Conservation (phyloP, 2,797 vertebrate species). For the Gallinago solitaria region DNA sequence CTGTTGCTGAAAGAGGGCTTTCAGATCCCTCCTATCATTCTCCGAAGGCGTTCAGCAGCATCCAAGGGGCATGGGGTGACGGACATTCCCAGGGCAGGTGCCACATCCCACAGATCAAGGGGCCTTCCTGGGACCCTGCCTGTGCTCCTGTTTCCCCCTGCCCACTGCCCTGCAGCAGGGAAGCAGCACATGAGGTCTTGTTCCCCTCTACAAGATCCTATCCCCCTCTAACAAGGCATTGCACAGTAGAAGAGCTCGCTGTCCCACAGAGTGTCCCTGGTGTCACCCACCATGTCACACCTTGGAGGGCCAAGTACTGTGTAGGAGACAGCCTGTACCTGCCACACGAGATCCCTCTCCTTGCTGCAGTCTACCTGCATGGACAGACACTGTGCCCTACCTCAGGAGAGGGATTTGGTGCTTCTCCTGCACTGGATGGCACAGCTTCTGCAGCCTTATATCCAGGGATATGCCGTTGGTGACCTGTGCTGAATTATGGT, state of each 20-base stretch:
- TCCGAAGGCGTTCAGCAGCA: neutral
- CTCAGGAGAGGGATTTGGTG: neutral
- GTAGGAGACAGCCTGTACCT: neutral
- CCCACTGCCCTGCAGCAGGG: neutral
- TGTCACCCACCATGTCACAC: neutral
- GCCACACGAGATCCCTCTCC: neutral
- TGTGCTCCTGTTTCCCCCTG: neutral
- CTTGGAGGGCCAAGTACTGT: rapidly evolving
- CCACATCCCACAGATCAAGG: neutral
- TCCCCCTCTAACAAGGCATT: neutral
- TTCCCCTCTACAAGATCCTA: neutral
- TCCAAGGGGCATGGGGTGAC: rapidly evolving
- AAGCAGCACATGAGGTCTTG: neutral
- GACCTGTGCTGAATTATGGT: neutral
- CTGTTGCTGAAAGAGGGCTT: neutral
- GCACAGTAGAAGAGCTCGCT: neutral
- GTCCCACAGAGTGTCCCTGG: neutral
- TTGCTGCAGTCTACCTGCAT: neutral
- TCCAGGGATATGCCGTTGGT: neutral
- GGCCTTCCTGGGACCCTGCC: neutral
- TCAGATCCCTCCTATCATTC: neutral
- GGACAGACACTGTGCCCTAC: neutral
- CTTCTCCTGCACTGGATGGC: neutral
- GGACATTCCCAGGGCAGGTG: neutral
- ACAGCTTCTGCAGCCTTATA: neutral